Evolutionary conservation across 2,888 invertebrate genomes (phyloP).

Genomic region (Acholoe squamosa): DNA sequence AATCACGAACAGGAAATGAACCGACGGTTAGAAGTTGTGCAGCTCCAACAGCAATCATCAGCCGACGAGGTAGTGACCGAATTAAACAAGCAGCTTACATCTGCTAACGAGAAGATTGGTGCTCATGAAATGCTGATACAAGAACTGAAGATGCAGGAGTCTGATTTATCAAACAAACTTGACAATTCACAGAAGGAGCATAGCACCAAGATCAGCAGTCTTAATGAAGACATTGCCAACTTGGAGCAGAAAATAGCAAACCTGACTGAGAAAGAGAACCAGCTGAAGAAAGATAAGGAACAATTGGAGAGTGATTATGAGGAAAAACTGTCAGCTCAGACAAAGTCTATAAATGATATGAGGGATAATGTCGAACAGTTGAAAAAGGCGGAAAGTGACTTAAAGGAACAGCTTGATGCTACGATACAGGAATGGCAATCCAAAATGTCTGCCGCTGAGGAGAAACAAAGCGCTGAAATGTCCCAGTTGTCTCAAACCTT

Average conservation of each 20-base stretch:
- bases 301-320: slow-evolving; percentile 64
- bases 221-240: not conserved
- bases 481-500: slow-evolving; percentile 58
- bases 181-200: slow-evolving; percentile 65
- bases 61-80: slow-evolving; percentile 62
- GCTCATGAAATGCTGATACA: slow-evolving; percentile 66
- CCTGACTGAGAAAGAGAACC: slow-evolving; percentile 67
- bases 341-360: slow-evolving; percentile 51
- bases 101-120: slow-evolving; percentile 66
- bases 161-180: slow-evolving; percentile 64
- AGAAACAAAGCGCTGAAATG: slow-evolving; percentile 62
- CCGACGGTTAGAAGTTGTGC: slow-evolving; percentile 62
- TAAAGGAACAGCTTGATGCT: slow-evolving; percentile 69
- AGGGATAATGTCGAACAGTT: slow-evolving; percentile 59
- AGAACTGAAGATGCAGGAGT: slow-evolving; percentile 63
- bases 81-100: slow-evolving; percentile 61
- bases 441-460: slow-evolving; percentile 60
- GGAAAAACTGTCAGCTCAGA: slow-evolving; percentile 59
- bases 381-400: slow-evolving; percentile 64
- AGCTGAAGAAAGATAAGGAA: slow-evolving; percentile 66
- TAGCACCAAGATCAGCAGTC: slow-evolving; percentile 53
- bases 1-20: slow-evolving; percentile 65
- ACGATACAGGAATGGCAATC: slow-evolving; percentile 51
- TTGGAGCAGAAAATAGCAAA: slow-evolving; percentile 63
- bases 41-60: slow-evolving; percentile 67